Evolutionary conservation across 2,888 invertebrate genomes (phyloP), one percentile per base, ranked within the genome.

Genomic region (Dendrolimus houi): DNA sequence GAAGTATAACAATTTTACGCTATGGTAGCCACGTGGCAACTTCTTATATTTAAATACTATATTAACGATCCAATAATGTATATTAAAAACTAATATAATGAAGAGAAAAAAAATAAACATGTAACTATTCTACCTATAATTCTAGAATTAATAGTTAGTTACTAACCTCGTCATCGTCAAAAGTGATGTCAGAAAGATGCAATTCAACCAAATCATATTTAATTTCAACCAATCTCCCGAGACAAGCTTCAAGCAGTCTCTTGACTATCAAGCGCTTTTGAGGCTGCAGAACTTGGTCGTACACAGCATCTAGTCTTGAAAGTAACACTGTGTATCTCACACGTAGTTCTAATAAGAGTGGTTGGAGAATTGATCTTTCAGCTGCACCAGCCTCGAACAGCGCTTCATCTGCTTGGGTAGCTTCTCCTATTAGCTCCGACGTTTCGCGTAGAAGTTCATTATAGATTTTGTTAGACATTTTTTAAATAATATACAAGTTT

Each of bases 261-360:
- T 93, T 92, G 1, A 98, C 92, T n/a, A 98, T 88, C 55, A 94
- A 78, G 42, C 97, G 91, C 79, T 98, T 98, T 79, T 99, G 98
- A 0, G 98, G 98, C 78, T 98, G 98, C 52, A 98, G 91, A 69
- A 97, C 92, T 87, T 98, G 98, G 71, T 98, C 98, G 69, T 98
- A 96, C 60, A 96, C 95, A 58, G 93, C 90, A 70, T 96, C 95
- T 47, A 98, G 78, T 67, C 93, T 93, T 64, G 95, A 94, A 29
- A 95, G 92, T 0, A 96, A 92, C 40, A 94, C 87, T 7, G 97
- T 95, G 74, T 98, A 98, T 68, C 95, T 94, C 2, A 97, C 90
- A 76, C 97, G 96, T 56, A 98, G 85, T 59, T 94, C 94, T 14
- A 94, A 93, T 0, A 95, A 84, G 8, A 92, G 78, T 0, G 91